These are phyloP conservation scores for Mus pahari DNA, from an alignment of 2,113 vertebrate genomes.

Conservation along the genomic window DNA sequence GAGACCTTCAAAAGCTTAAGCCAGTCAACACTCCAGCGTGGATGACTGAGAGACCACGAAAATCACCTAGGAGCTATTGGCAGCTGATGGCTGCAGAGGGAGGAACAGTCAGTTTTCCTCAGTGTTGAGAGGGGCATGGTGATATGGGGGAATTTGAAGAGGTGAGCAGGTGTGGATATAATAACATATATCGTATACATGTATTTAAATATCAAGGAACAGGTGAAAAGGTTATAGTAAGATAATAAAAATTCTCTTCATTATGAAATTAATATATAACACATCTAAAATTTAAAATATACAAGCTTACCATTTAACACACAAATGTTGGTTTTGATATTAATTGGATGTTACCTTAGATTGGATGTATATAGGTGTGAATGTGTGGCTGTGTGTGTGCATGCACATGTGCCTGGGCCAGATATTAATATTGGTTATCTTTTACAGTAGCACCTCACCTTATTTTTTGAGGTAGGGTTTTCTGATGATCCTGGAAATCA, in stretches of 20 bases:
- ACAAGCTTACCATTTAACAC: slow-evolving; percentile 38
- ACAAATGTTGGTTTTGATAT: slow-evolving; percentile 52
- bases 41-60: neutral
- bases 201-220: neutral
- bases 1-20: neutral
- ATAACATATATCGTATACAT: neutral
- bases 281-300: slow-evolving; percentile 37
- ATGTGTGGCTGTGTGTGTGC: neutral
- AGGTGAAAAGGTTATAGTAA: neutral
- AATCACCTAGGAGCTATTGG: neutral
- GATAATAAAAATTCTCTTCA: neutral
- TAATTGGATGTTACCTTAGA: slow-evolving; percentile 59
- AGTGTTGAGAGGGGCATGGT: neutral
- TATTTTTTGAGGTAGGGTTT: neutral
- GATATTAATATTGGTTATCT: neutral
- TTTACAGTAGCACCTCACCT: neutral
- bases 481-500: neutral
- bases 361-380: neutral
- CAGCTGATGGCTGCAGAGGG: neutral
- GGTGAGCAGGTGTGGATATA: neutral
- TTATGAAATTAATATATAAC: slow-evolving; percentile 19
- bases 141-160: neutral
- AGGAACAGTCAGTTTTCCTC: neutral
- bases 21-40: neutral
- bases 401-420: too few species aligned